These are phyloP conservation scores for Synanthedon myopaeformis DNA, from an alignment of 2,888 invertebrate species.

Conservation along the genomic window DNA sequence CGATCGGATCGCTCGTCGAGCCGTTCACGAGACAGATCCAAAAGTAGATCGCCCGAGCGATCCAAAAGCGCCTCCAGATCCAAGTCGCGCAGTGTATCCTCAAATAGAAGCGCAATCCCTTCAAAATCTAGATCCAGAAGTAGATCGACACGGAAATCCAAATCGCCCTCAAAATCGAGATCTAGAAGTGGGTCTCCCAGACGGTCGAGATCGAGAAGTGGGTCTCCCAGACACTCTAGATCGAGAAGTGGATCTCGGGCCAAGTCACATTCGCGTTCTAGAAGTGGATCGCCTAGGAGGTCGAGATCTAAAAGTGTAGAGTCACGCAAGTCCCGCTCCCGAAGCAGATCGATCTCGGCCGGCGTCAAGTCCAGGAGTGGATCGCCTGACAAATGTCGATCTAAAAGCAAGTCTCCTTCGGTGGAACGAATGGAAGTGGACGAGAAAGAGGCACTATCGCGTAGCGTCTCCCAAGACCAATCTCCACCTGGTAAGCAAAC, in stretches of 20 bases:
- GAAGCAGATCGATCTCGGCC: constrained; percentile 18
- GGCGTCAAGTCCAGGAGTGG: constrained; percentile 17
- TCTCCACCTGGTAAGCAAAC: not conserved
- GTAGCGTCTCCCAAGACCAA: constrained; percentile 1
- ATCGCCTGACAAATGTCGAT: constrained; percentile 12
- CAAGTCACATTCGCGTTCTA: constrained; percentile 17
- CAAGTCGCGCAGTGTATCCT: too few relatives aligned
- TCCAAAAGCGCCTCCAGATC: constrained; percentile 13
- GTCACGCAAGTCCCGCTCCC: constrained; percentile 7
- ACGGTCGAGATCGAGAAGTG: constrained; percentile 18
- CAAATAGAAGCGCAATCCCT: constrained; percentile 13
- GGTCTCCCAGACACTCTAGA: constrained; percentile 10
- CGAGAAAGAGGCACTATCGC: constrained; percentile 11
- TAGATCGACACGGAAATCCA: constrained; percentile 6
- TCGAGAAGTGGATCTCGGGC: constrained; percentile 17
- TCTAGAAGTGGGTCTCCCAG: constrained; percentile 26
- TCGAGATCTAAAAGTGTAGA: constrained; percentile 9
- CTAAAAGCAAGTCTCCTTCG: constrained; percentile 18
- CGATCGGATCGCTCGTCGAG: constrained; percentile 26
- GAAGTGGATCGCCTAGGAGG: constrained; percentile 16
- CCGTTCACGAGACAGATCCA: constrained; percentile 23
- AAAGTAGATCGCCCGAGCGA: constrained; percentile 14
- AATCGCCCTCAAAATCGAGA: constrained; percentile 12
- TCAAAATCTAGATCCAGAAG: constrained; percentile 21
- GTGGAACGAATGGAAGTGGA: constrained; percentile 28